phyloP scores from a whole-genome alignment of 2,113 vertebrate genomes.

The Pituophis catenifer region DNA sequence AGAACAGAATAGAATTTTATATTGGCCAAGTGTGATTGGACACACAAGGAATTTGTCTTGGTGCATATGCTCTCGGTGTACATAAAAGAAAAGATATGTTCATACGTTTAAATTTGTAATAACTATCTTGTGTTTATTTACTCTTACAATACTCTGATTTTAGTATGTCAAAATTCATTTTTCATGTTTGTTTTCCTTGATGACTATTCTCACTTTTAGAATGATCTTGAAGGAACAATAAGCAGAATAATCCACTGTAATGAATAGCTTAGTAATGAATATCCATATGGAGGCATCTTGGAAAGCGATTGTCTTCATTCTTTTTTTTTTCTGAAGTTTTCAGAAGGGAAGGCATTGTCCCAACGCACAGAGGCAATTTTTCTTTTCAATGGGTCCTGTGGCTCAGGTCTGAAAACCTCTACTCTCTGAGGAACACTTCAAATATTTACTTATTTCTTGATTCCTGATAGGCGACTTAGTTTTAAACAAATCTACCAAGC shows the following conservation, averaged over 20 bases:
- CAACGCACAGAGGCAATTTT: conserved; percentile 72
- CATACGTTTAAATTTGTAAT: not conserved
- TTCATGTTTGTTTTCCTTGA: not conserved
- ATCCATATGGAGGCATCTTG: conserved; percentile 66
- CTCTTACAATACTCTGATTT: not conserved
- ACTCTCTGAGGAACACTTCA: conserved; percentile 65
- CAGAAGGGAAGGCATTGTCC: conserved; percentile 62
- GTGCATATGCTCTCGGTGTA: no score
- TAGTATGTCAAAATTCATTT: conserved; percentile 2
- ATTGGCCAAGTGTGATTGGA: no score
- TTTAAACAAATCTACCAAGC: conserved; percentile 54
- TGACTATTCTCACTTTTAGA: conserved; percentile 44
- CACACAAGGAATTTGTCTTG: no score
- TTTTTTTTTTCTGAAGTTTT: conserved; percentile 63
- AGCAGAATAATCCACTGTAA: conserved; percentile 15
- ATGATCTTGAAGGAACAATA: conserved; percentile 16
- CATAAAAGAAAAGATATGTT: no score
- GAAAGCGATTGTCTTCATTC: conserved; percentile 71
- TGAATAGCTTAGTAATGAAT: conserved; percentile 57
- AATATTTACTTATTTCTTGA: conserved; percentile 72
- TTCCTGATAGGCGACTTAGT: conserved; percentile 62
- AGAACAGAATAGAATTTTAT: no score
- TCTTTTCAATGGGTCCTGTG: conserved; percentile 68
- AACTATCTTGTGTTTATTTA: conserved; percentile 5
- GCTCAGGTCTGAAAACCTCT: conserved; percentile 69